Evolutionary conservation across 2,113 vertebrate genomes (phyloP), one percentile per base, ranked within the genome.

Genomic region (Pedetes capensis): DNA sequence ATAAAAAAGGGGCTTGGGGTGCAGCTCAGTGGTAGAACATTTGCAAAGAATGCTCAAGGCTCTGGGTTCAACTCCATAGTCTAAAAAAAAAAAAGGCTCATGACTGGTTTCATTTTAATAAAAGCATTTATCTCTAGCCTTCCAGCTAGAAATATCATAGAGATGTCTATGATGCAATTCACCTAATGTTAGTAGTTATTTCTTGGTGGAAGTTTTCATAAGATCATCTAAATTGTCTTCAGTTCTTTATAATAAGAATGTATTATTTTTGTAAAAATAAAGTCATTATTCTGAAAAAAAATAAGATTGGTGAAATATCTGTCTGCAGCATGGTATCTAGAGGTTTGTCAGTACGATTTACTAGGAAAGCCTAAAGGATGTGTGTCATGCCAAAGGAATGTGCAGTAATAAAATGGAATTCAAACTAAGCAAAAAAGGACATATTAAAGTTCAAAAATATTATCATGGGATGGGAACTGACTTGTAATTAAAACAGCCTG

Each of bases 371-470:
- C 42, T 78, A 53, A 51, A n/a, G 23, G 23, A 66, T 0, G 22
- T 66, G 63, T 3, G 34, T 93, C 95, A 95, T n/a, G 76, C 37
- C 32, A 6, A 44, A 92, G 29, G 95, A 97, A 97, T 96, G 96
- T 51, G 59, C 76, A 39, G 39, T 55, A 69, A 55, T 76, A 88
- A 75, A 42, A 29, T 22, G 69, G 63, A 80, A 88, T 57, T 61
- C 78, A 74, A 51, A 68, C 49, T 66, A 59, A 79, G 39, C 25
- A 64, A 76, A 89, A 76, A 32, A 74, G 64, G 49, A 80, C 64
- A 69, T 10, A 53, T 0, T 71, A 13, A 69, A 37, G 8, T 79
- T 90, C 57, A 68, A 53, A 81, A 93, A 85, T 42, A 53, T 42
- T 76, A 74, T 89, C 61, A 78, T 25, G 51, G 79, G 79, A 27